phyloP scores from a whole-genome alignment of 2,888 invertebrate genomes.

The Sepioteuthis lessoniana region DNA sequence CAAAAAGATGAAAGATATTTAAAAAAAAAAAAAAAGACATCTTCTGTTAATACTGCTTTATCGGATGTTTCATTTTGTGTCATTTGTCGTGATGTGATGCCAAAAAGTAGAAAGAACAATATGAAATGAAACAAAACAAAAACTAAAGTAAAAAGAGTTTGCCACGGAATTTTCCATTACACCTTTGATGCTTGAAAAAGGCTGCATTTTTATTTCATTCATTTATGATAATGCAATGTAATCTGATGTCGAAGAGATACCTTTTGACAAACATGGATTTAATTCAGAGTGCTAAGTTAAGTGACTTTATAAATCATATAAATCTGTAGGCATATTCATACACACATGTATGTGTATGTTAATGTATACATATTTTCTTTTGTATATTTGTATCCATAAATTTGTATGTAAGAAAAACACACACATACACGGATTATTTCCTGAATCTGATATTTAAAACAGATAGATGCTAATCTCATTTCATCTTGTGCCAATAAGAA shows the following conservation, averaged over 20 bases:
- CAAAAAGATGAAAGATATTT: neutral
- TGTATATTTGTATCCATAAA: too few relatives aligned
- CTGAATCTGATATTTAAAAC: too few relatives aligned
- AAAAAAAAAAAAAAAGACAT: neutral
- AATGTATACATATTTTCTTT: neutral
- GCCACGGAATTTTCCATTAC: neutral
- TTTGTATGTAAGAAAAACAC: too few relatives aligned
- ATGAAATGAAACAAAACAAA: neutral
- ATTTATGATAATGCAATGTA: neutral
- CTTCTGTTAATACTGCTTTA: neutral
- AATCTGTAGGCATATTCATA: neutral
- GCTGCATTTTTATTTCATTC: neutral
- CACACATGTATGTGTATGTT: neutral
- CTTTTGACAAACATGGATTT: constrained; percentile 33
- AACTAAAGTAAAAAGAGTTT: neutral
- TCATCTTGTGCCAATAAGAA: too few relatives aligned
- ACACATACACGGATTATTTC: too few relatives aligned
- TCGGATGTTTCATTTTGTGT: constrained; percentile 4
- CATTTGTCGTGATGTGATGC: neutral
- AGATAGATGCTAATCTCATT: too few relatives aligned
- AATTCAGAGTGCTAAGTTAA: constrained; percentile 13
- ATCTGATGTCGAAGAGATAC: constrained; percentile 33
- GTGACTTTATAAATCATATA: neutral
- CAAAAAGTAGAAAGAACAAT: neutral
- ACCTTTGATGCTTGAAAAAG: neutral